Percentiles rank a stretch among this genome's conserved stretches.
Conservation (phyloP, 2,888 invertebrate species). For the Chydorus sphaericus region DNA sequence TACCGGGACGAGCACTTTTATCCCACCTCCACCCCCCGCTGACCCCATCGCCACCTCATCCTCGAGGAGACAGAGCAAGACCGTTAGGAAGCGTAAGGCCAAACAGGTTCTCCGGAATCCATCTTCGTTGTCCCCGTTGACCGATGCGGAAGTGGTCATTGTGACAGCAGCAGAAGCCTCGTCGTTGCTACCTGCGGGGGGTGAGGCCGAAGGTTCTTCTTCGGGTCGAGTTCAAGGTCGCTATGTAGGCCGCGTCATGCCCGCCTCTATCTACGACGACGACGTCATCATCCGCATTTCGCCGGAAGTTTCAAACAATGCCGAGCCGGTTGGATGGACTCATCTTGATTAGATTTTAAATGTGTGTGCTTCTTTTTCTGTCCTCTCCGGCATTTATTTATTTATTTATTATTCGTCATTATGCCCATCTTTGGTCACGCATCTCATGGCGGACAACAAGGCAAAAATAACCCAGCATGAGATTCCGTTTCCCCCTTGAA, state of each 20-base stretch:
- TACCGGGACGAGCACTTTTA: background rate
- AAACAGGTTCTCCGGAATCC: background rate
- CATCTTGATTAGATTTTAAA: no score
- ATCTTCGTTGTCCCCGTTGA: background rate
- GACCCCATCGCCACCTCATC: background rate
- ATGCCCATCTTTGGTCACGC: no score
- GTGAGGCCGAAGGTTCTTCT: background rate
- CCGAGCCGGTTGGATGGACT: background rate
- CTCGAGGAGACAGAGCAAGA: background rate
- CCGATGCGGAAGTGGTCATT: background rate
- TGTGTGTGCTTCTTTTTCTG: background rate
- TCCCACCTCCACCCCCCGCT: no score
- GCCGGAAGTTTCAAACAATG: background rate
- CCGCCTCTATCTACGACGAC: background rate
- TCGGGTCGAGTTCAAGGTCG: conserved; percentile 13
- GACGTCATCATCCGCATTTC: background rate
- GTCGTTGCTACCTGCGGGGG: no score
- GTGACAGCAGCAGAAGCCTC: conserved; percentile 1
- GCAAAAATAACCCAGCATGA: no score
- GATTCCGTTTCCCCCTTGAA: no score
- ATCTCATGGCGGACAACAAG: no score
- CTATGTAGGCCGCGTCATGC: conserved; percentile 14
- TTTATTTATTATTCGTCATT: no score
- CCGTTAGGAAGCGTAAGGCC: conserved; percentile 6
- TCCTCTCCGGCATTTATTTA: background rate